Percentiles rank a stretch among this genome's conserved stretches.
Evolutionary conservation across 2,797 vertebrate species (phyloP).

Genomic region (Danionella dracula): DNA sequence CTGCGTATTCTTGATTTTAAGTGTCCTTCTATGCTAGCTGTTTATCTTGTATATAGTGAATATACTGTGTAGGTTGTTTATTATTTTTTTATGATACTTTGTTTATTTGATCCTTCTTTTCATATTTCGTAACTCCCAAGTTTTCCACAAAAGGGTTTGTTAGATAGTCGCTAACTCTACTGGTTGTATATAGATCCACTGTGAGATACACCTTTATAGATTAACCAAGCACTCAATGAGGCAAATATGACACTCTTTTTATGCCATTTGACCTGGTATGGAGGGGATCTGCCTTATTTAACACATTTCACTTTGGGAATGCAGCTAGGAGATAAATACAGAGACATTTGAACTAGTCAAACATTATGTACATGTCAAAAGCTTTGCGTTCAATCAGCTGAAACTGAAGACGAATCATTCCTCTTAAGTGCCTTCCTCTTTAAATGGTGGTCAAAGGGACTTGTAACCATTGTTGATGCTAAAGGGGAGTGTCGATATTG

Average conservation of each 20-base stretch:
- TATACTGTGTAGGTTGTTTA: conserved; percentile 56
- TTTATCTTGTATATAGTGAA: conserved; percentile 74
- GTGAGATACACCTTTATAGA: conserved; percentile 47
- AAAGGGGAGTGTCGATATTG: too few species aligned
- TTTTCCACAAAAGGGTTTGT: conserved; percentile 61
- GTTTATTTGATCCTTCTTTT: conserved; percentile 9
- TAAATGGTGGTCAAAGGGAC: conserved; percentile 5
- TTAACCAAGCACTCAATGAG: conserved; percentile 42
- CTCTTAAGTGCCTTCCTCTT: conserved; percentile 74
- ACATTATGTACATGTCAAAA: neutral
- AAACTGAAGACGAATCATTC: conserved; percentile 59
- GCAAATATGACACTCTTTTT: conserved; percentile 72
- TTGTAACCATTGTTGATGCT: neutral
- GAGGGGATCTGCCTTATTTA: conserved; percentile 63
- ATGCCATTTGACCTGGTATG: conserved; percentile 56
- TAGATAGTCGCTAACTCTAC: conserved; percentile 58
- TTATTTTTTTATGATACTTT: conserved; percentile 26
- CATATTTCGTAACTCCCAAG: conserved; percentile 50
- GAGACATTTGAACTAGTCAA: conserved; percentile 9
- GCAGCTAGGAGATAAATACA: too few species aligned
- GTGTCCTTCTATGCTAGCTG: conserved; percentile 75
- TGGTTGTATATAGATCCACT: conserved; percentile 66
- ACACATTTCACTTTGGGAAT: neutral
- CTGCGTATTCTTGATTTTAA: conserved; percentile 71
- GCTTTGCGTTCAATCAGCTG: conserved; percentile 14